Conservation (phyloP, 2,113 vertebrate species). For the Hippocampus barbouri region DNA sequence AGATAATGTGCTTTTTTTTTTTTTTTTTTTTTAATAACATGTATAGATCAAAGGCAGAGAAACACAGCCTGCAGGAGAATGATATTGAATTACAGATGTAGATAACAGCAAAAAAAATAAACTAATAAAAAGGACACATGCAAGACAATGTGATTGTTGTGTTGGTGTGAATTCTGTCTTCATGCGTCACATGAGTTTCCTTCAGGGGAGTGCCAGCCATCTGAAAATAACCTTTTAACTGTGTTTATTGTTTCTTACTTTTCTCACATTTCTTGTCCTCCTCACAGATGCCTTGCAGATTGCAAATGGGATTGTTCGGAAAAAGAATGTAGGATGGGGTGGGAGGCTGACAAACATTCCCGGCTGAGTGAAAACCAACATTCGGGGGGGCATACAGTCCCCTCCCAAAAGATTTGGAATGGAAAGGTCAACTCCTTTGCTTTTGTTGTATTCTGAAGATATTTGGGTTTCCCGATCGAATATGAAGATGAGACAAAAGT, state of each 20-base stretch:
- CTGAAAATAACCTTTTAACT: slow-evolving; percentile 52
- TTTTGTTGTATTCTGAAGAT: no score
- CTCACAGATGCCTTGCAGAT: background rate
- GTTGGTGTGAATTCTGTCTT: slow-evolving; percentile 39
- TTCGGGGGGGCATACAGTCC: no score
- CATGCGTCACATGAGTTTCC: slow-evolving; percentile 50
- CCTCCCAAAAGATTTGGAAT: no score
- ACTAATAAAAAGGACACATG: slow-evolving; percentile 5
- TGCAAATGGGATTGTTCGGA: background rate
- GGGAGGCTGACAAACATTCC: no score
- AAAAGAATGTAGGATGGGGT: background rate
- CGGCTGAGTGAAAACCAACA: no score
- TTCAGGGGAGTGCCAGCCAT: slow-evolving; percentile 33
- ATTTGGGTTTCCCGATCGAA: no score
- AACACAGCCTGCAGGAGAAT: slow-evolving; percentile 5
- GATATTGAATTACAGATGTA: slow-evolving; percentile 16
- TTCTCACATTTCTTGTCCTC: slow-evolving; percentile 1
- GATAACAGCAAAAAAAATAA: background rate
- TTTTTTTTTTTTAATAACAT: background rate
- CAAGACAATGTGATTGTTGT: slow-evolving; percentile 42
- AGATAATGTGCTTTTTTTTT: background rate
- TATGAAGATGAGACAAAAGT: no score
- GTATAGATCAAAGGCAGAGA: background rate
- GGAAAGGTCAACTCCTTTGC: no score
- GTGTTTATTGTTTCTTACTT: slow-evolving; percentile 42